Conservation (phyloP, 2,113 vertebrate genomes). For the Limnothrissa miodon region DNA sequence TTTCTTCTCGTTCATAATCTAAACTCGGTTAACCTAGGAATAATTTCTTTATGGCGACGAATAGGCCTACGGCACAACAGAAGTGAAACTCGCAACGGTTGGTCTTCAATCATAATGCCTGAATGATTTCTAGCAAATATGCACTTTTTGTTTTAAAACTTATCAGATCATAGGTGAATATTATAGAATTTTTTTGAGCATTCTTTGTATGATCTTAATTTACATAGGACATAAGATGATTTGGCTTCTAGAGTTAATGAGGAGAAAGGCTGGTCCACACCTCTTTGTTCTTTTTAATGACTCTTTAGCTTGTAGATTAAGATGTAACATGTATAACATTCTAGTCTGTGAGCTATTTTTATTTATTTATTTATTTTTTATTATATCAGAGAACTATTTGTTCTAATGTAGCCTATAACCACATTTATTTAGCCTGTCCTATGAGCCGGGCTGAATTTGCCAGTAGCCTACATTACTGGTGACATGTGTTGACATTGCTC, state of each 20-base stretch:
- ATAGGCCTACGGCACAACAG: not conserved
- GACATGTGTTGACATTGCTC: not conserved
- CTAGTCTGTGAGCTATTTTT: too few species aligned
- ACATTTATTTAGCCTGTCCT: not conserved
- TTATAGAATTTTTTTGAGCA: not conserved
- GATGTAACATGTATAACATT: not conserved
- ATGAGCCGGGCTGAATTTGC: not conserved
- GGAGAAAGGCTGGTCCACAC: not conserved
- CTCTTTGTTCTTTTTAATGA: not conserved
- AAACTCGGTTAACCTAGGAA: not conserved
- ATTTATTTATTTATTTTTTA: too few species aligned
- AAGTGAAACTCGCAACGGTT: conserved; percentile 1
- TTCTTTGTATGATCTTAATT: not conserved
- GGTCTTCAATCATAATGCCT: not conserved
- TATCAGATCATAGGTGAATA: not conserved
- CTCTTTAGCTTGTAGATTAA: not conserved
- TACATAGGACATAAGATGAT: too few species aligned
- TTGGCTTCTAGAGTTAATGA: not conserved
- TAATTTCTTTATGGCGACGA: not conserved
- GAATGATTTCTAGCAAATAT: not conserved
- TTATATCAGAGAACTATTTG: not conserved
- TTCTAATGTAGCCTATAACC: not conserved
- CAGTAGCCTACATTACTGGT: not conserved
- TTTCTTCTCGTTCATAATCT: not conserved
- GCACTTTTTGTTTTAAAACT: not conserved